phyloP scores from a whole-genome alignment of 2,888 invertebrate species.

The Frankliniella fusca region DNA sequence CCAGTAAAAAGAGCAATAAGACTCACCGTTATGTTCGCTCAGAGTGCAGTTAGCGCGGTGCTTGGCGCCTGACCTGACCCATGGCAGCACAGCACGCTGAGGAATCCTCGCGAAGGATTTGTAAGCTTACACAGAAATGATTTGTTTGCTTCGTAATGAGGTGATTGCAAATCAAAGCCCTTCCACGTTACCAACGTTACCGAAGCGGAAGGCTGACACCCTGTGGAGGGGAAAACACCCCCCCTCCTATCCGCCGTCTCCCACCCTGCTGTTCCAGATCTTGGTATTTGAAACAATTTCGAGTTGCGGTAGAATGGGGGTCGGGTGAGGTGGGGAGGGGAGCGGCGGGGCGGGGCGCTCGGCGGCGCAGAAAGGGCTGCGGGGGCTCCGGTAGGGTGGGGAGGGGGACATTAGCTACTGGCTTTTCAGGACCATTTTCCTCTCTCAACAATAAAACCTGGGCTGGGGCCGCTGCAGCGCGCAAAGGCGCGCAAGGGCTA shows the following conservation, averaged over 20 bases:
- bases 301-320: not conserved
- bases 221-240: no score
- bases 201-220: no score
- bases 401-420: not conserved
- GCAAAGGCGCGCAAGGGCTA: not conserved
- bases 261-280: not conserved
- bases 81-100: not conserved
- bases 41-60: no score
- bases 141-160: no score
- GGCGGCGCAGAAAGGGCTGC: not conserved
- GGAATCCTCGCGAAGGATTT: no score
- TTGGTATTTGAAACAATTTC: slow-evolving; percentile 12
- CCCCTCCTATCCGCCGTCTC: not conserved
- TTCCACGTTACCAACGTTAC: not conserved
- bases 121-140: no score
- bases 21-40: no score
- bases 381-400: not conserved
- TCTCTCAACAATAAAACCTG: not conserved
- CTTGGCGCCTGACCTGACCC: not conserved
- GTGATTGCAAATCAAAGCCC: no score
- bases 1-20: no score
- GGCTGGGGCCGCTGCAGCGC: not conserved
- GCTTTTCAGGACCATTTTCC: slow-evolving; percentile 6
- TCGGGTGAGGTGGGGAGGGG: no score
- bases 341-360: no score